phyloP scores from a whole-genome alignment of 2,888 invertebrate species.

The Teleiodes luculella region DNA sequence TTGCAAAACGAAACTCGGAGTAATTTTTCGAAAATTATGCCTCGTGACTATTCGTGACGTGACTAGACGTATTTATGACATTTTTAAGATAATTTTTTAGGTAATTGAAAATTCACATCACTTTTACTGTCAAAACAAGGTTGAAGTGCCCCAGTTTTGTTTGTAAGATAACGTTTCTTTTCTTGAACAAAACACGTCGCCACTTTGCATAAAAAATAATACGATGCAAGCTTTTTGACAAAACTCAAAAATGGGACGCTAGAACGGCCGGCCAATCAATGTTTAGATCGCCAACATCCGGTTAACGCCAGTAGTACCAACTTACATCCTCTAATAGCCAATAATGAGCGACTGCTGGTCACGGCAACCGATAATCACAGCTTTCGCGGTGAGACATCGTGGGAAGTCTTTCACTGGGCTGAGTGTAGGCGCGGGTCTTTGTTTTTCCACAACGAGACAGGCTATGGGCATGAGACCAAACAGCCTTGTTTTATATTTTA shows the following conservation, averaged over 20 bases:
- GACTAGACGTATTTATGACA: not conserved
- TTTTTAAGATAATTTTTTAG: not conserved
- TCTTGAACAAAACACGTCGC: too few species aligned
- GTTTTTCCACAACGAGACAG: not conserved
- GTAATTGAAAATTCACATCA: constrained; percentile 1
- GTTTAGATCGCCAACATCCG: constrained; percentile 5
- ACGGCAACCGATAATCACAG: constrained; percentile 21
- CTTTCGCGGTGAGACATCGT: constrained; percentile 15
- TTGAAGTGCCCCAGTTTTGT: too few species aligned
- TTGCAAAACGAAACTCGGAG: not conserved
- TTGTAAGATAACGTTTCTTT: too few species aligned
- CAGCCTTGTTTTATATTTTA: too few species aligned
- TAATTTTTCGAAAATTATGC: not conserved
- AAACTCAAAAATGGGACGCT: not conserved
- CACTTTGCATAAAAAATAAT: not conserved
- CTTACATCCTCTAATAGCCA: constrained; percentile 1
- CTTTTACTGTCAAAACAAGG: not conserved
- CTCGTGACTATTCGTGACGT: not conserved
- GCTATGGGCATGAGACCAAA: too few species aligned
- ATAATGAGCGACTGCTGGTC: constrained; percentile 2
- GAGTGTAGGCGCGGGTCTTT: not conserved
- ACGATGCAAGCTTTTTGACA: not conserved
- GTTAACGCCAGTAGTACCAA: constrained; percentile 4
- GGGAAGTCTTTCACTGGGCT: constrained; percentile 18
- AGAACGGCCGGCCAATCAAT: not conserved